Base-by-base conservation (phyloP, 1,140 invertebrate species). In the Cyclargus thomasi region DNA sequence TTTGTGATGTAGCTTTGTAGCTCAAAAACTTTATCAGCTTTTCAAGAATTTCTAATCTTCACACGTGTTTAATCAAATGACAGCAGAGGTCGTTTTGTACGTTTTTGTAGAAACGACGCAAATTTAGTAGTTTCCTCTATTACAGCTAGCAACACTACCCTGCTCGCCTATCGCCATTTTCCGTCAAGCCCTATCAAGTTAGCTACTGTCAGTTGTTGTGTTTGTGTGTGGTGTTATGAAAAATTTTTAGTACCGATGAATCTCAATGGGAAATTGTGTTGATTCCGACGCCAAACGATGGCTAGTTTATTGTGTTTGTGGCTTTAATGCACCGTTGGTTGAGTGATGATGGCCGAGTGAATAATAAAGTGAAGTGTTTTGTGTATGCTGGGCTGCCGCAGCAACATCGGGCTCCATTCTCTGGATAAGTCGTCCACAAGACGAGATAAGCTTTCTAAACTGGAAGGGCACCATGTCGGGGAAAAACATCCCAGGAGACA, bases 181-280 rank as follows among this genome's bases (percentile, higher is more conserved):
- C 81, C 83, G 86, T 88, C 85, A 88, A 90, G 80, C 83, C 81
- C 77, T 84, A 87, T 89, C 86, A 86, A 88, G 86, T 83, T 82
- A 83, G 85, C 78, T 85, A 83, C 85, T 88, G 85, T 87, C 85
- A 88, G 79, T 85, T 82, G 85, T 73, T 82, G 86, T 90, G 87
- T 88, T 90, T 90, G 85, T 90, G 86, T 88, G 80, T 80, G 76
- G 86, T 90, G 83, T 83, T 84, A 82, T 88, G 88, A 88, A 86
- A 88, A 87, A 88, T 88, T 90, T 82, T 81, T 74, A 71, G 86
- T 90, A 83, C 80, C 78, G 81, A 88, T 88, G 85, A 86, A 88
- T 88, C 75, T 90, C 82, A 88, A 90, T 88, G 83, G 86, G 85
- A 87, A 88, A 88, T 88, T 77, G 80, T 88, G 85, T 77, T 90